Percentiles rank a stretch among this genome's conserved stretches.
Conservation (phyloP, 2,888 invertebrate species). For the Alloscopus bannaensis region DNA sequence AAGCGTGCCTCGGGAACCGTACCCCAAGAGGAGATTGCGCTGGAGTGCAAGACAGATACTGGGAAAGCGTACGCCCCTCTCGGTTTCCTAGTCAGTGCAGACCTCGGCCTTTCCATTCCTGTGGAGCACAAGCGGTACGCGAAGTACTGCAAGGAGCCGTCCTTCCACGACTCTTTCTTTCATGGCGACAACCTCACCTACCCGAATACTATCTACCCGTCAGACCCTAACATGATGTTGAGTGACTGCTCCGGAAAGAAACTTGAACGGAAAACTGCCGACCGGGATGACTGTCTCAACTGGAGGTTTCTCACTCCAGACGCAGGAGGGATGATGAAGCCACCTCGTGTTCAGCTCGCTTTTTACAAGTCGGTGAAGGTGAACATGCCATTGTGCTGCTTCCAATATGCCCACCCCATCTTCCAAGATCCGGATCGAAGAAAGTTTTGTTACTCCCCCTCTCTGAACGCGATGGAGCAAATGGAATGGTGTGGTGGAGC, state of each 20-base stretch:
- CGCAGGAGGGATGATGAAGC: background rate
- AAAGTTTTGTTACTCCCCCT: background rate
- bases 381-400: background rate
- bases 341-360: background rate
- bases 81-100: background rate
- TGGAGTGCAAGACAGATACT: background rate
- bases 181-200: background rate
- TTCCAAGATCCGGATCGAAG: background rate
- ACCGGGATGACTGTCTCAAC: background rate
- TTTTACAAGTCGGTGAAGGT: background rate
- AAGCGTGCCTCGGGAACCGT: too few species aligned
- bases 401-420: background rate
- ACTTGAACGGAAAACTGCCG: background rate
- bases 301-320: slow-evolving; percentile 7
- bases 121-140: background rate
- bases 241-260: background rate
- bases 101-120: background rate
- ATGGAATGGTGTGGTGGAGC: background rate
- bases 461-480: background rate
- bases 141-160: background rate
- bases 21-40: background rate
- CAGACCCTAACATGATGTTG: background rate
- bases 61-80: background rate
- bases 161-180: background rate
- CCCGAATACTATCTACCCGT: background rate